Conservation (phyloP, 1,140 invertebrate species). For the Ostrea denselamellosa region DNA sequence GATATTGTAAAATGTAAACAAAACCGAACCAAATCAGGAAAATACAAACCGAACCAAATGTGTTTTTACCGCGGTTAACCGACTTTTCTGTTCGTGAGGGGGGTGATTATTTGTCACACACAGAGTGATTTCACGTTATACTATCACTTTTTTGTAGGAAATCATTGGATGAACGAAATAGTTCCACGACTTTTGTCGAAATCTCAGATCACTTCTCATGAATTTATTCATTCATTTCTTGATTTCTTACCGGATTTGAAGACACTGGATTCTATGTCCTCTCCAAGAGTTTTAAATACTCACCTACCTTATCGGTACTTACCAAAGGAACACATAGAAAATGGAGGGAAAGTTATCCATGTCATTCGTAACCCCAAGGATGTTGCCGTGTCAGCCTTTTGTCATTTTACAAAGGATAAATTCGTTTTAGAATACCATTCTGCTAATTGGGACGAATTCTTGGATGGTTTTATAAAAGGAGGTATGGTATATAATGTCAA, state of each 20-base stretch:
- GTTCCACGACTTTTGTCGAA: neutral
- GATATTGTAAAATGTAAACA: no score
- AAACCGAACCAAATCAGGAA: no score
- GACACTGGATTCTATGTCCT: conserved; percentile 41
- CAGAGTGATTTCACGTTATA: no score
- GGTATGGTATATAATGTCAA: neutral
- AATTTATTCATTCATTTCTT: conserved; percentile 32
- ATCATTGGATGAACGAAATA: neutral
- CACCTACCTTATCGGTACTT: conserved; percentile 48
- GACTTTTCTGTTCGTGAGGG: no score
- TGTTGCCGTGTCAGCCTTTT: conserved; percentile 50
- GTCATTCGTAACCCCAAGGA: conserved; percentile 54
- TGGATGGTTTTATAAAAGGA: neutral
- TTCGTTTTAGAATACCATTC: neutral
- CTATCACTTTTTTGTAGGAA: neutral
- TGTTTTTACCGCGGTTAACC: no score
- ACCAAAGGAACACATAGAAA: conserved; percentile 43
- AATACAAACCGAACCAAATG: no score
- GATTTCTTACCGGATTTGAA: neutral
- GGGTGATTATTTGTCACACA: no score
- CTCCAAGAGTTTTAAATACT: conserved; percentile 55
- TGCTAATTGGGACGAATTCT: neutral
- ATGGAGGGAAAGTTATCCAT: conserved; percentile 54
- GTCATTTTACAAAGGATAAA: neutral
- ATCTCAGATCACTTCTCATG: neutral